phyloP scores from a whole-genome alignment of 1,140 invertebrate species.

The Solen grandis region DNA sequence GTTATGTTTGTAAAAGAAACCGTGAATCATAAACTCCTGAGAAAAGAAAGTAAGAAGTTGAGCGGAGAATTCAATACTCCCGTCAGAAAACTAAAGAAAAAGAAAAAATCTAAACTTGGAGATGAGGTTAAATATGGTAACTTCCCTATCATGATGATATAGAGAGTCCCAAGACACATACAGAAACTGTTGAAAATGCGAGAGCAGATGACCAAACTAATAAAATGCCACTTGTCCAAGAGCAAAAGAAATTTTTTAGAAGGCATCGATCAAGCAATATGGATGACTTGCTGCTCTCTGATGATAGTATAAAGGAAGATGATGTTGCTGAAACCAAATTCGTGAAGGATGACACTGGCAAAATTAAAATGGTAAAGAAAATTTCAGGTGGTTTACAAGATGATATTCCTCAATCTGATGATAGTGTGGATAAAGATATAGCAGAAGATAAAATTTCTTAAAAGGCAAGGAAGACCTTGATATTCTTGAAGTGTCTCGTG shows the following conservation, averaged over 20 bases:
- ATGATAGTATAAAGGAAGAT: conserved; percentile 47
- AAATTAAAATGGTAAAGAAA: conserved; percentile 27
- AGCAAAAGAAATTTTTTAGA: conserved; percentile 5
- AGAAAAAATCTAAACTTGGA: background rate
- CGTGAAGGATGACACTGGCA: conserved; percentile 25
- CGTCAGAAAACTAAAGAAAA: conserved; percentile 16
- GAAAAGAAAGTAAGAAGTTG: conserved; percentile 4
- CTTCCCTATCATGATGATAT: background rate
- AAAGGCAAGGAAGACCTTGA: conserved; percentile 24
- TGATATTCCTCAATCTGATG: conserved; percentile 19
- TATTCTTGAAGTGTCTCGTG: conserved; percentile 2
- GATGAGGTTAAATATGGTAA: background rate
- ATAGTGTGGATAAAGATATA: conserved; percentile 30
- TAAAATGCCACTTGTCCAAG: background rate
- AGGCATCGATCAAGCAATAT: conserved; percentile 14
- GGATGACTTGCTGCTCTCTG: conserved; percentile 43
- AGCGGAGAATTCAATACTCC: background rate
- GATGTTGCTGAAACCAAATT: conserved; percentile 35
- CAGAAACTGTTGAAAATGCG: background rate
- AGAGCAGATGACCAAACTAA: background rate
- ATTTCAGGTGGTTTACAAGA: conserved; percentile 23
- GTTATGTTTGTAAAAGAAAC: conserved; percentile 32
- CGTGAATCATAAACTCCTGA: conserved; percentile 8
- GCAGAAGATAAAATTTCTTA: conserved; percentile 18
- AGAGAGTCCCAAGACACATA: background rate